These are phyloP conservation scores for Drosophila gunungcola DNA, from an alignment of 1,140 invertebrate genomes.

Conservation along the genomic window DNA sequence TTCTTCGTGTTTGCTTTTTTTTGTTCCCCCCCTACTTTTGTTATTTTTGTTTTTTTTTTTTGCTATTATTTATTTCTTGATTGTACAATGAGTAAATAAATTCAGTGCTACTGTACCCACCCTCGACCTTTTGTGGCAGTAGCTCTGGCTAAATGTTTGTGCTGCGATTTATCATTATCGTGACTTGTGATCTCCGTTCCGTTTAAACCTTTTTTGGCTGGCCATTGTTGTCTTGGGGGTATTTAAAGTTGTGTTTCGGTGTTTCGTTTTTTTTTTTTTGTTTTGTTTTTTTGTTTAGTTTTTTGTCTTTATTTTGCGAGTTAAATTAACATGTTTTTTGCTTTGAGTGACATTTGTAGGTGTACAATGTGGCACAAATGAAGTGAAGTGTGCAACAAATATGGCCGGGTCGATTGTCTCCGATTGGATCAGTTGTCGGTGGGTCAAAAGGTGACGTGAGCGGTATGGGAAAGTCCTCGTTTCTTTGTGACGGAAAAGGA, in stretches of 20 bases:
- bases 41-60: slow-evolving; percentile 41
- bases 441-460: slow-evolving; percentile 41
- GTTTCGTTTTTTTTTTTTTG: slow-evolving; percentile 19
- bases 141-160: slow-evolving; percentile 76
- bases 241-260: slow-evolving; percentile 45
- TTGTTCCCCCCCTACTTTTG: slow-evolving; percentile 14
- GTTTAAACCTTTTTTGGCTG: slow-evolving; percentile 59
- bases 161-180: slow-evolving; percentile 84
- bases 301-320: slow-evolving; percentile 55
- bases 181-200: slow-evolving; percentile 83
- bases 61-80: slow-evolving; percentile 79
- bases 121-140: slow-evolving; percentile 83
- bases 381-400: slow-evolving; percentile 83
- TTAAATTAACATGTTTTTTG: slow-evolving; percentile 83
- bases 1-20: slow-evolving; percentile 24
- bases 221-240: slow-evolving; percentile 47
- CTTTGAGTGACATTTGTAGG: slow-evolving; percentile 82
- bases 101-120: slow-evolving; percentile 79
- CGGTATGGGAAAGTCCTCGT: slow-evolving; percentile 33
- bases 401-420: slow-evolving; percentile 59
- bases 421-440: slow-evolving; percentile 37
- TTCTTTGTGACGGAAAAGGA: neutral
- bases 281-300: slow-evolving; percentile 13
- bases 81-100: slow-evolving; percentile 83
- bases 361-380: slow-evolving; percentile 83